Base-by-base conservation (phyloP, 2,888 invertebrate genomes). In the Leucophenga maculata region DNA sequence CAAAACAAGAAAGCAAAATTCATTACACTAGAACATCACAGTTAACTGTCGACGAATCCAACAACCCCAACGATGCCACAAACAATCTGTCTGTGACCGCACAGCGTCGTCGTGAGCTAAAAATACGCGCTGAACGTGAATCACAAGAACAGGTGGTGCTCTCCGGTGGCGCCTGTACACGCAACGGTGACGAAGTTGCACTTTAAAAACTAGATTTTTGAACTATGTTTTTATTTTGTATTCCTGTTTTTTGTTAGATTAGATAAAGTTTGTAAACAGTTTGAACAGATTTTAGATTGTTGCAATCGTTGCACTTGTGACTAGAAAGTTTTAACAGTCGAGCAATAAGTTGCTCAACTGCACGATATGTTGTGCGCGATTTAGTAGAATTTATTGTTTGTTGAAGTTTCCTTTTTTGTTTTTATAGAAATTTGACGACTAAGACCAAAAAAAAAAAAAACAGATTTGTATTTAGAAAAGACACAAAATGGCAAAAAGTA, bases 151-250 rank as follows among this genome's bases (percentile, higher is more conserved):
- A 83, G 73, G 78, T 85, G 69, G 75, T 76, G 68, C 80, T 83
- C 64, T 75, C 68, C 57, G 75, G 74, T 31, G 73, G 74, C 54
- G 71, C 70, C 39, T 74, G 77, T 69, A 80, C 77, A 11, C 77
- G 77, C 32, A 85, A 85, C 59, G 85, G 85, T 14, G 86, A 86
- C 66, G 86, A 86, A 77, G 83, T 85, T 75, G 85, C 86, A 60
- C 84, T 85, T 60, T 85, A 82, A 85, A 59, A 48, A 39, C 54
- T 39, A 14, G 13, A n/a, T 18, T 20, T 20, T 18, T 18, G n/a
- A n/a, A 54, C 16, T 54, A 52, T 54, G 11, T 20, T 18, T 57
- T 44, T 46, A 39, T 57, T 11, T 20, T 64, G 14, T 0, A 32
- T 31, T 57, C 52, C 60, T 55, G 59, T 65, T 74, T 74, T 55